Evolutionary conservation across 2,888 invertebrate genomes (phyloP), one percentile per base, ranked within the genome.

Genomic region (Tachina fera): DNA sequence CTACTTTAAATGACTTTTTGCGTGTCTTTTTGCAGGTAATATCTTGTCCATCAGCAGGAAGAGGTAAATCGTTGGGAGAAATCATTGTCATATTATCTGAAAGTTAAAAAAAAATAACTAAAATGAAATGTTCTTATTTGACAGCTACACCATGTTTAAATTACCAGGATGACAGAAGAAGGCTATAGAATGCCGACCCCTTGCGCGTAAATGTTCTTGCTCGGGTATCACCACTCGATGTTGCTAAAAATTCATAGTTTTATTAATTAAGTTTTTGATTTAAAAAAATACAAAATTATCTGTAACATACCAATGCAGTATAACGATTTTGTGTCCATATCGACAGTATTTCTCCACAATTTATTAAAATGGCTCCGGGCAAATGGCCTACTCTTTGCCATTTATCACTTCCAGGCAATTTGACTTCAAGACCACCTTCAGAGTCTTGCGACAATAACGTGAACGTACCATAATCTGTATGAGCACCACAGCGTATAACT

Each of bases 311-410:
- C 90, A 96, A 94, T 75, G 97, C 96, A 22, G 95, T 94, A 80
- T 96, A 94, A 72, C 94, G 93, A 87, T 95, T 95, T 71, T 95
- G 94, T 6, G 97, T 96, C 97, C 96, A 97, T 61, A 94, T 93
- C 22, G 96, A 95, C 77, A 97, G 93, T 72, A 96, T 94, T 90
- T 96, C 96, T 19, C 96, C 97, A 39, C 96, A 94, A 90, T 96
- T 96, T 45, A 97, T 94, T 63, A 97, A 93, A 88, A 97, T 95
- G 41, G 96, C 95, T 45, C 96, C 96, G 0, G 96, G 96, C 71
- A 97, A 94, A 89, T 96, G 96, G 0, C 95, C 96, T 4, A 96
- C 96, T 51, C 95, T 94, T 88, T 95, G 94, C 96, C 96, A 97
- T 88, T 95, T 94, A 47, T 95, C 95, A 87, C 95, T 94, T 70